Base-by-base conservation (phyloP, 1,140 invertebrate genomes). In the Drosophila bocqueti region DNA sequence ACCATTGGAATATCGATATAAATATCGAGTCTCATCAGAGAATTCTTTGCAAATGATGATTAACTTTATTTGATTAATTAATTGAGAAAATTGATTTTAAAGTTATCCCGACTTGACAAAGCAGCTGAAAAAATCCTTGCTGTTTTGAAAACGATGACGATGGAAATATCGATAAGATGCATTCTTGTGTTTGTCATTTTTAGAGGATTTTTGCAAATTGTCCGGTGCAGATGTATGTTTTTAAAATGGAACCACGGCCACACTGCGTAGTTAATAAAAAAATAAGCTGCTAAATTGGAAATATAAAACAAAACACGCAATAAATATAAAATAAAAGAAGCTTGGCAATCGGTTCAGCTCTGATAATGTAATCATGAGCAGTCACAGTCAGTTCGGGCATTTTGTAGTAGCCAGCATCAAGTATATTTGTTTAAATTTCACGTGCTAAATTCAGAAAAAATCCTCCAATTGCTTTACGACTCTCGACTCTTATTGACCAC, bases 381-480 rank as follows among this genome's bases (percentile, higher is more conserved):
- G 7, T 24, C 50, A 61, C 24, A 62, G 29, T 61, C 50, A 62
- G 50, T 68, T 81, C 46, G 29, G 74, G 52, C 45, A 79, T 76
- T 84, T 64, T 76, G 73, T 68, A 52, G 49, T 73, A 76, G 47
- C 46, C 40, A 62, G 34, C 50, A 18, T 54, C 34, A n/a, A 83
- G 60, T 71, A 73, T 45, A 73, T 81, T 72, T 69, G 9, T 84
- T 72, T 64, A 89, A 84, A 84, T 79, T 89, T 89, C 81, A 89
- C 85, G 85, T 87, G 84, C 76, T 83, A 84, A 89, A 82, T 83
- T 83, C 63, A 18, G 46, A 59, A 80, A 65, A 58, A 71, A 45
- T 43, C 24, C 54, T 52, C 49, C 74, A 65, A 74, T 62, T 69
- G 58, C 52, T 34, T 31, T 52, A 46, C 18, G n/a, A 38, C 34